Conservation (phyloP, 2,797 vertebrate species). For the Trachurus trachurus region DNA sequence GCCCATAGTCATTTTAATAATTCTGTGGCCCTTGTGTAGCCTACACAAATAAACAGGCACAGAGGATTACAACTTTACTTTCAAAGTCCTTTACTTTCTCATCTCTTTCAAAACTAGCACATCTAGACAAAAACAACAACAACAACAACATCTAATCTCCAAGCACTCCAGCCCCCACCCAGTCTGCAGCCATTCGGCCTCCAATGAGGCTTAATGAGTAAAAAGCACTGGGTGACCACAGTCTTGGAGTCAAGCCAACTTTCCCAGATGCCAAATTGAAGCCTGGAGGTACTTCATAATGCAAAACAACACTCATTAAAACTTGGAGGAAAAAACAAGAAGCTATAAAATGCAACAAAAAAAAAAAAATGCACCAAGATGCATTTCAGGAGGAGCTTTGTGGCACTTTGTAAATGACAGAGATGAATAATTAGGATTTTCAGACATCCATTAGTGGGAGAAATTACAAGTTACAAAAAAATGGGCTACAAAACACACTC, state of each 20-base stretch:
- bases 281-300: constrained; percentile 78
- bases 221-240: constrained; percentile 79
- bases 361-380: constrained; percentile 60
- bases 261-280: constrained; percentile 81
- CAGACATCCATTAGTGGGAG: constrained; percentile 74
- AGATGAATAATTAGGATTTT: constrained; percentile 75
- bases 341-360: constrained; percentile 64
- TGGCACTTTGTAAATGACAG: constrained; percentile 61
- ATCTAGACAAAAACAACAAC: constrained; percentile 57
- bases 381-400: constrained; percentile 65
- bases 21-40: not conserved
- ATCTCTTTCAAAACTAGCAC: constrained; percentile 64
- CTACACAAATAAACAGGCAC: not conserved
- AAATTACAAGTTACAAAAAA: constrained; percentile 67
- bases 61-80: constrained; percentile 5
- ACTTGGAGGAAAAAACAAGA: constrained; percentile 69
- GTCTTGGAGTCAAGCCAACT: constrained; percentile 79
- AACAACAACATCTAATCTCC: constrained; percentile 57
- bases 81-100: constrained; percentile 51
- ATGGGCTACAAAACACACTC: constrained; percentile 44
- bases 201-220: constrained; percentile 75
- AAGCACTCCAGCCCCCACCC: constrained; percentile 55
- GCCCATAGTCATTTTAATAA: not conserved
- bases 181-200: constrained; percentile 68
- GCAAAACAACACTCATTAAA: constrained; percentile 83